Evolutionary conservation across 2,113 vertebrate genomes (phyloP).

Genomic region (Podocnemis expansa): DNA sequence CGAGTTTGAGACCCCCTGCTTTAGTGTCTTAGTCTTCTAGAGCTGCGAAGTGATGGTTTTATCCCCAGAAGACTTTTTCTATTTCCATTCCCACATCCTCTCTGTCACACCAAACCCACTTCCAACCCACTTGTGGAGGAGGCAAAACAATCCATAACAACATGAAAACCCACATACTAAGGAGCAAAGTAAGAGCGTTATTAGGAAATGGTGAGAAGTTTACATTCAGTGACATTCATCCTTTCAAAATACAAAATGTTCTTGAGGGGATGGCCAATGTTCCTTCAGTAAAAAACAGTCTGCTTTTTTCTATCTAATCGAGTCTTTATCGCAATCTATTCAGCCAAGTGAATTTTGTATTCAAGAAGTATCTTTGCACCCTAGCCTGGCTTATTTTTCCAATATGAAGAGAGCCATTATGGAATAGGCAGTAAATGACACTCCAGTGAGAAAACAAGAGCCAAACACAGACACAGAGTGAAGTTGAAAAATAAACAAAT

Average conservation of each 20-base stretch:
- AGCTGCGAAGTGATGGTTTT: not conserved
- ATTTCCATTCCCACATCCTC: not conserved
- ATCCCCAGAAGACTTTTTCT: not conserved
- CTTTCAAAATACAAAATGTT: not conserved
- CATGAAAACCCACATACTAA: not conserved
- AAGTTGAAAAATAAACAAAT: not conserved
- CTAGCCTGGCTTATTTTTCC: not conserved
- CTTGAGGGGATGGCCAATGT: not conserved
- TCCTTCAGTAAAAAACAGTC: not conserved
- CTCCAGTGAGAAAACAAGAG: slow-evolving; percentile 23
- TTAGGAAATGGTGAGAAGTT: not conserved
- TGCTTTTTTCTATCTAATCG: not conserved
- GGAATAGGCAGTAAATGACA: not conserved
- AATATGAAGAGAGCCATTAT: not conserved
- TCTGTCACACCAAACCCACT: not conserved
- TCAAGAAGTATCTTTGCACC: not conserved
- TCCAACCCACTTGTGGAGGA: not conserved
- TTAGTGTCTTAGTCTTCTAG: not conserved
- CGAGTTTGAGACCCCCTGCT: too few relatives aligned
- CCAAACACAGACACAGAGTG: not conserved
- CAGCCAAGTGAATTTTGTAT: not conserved
- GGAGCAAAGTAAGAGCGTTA: not conserved
- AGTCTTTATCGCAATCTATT: not conserved
- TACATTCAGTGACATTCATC: not conserved
- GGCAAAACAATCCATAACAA: not conserved